Evolutionary conservation across 2,888 invertebrate species (phyloP), one percentile per base, ranked within the genome.

Genomic region (Alcis repandata): DNA sequence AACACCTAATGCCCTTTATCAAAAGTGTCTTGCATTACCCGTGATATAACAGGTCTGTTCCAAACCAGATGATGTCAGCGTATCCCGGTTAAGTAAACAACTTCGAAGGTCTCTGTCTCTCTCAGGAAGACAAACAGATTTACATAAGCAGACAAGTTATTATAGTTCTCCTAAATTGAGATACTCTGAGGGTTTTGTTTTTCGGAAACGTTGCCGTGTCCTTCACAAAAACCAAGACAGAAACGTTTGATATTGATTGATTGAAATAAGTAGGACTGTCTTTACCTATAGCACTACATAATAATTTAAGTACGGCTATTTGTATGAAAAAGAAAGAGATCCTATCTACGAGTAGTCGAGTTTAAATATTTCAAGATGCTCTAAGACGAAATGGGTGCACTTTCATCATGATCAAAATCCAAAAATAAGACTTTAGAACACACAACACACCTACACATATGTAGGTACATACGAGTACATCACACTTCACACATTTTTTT

Each of bases 101-200:
- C 17, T 20, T 46, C 10, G 45, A 59, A 63, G 53, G 63, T 36
- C 59, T 7, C 43, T 46, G 48, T 56, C 53, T n/a, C 11, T 48
- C 53, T 46, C 51, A 17, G 45, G 38, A 59, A 63, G 51, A 58
- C 46, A 62, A 59, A 63, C 58, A 63, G 20, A 54, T 63, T 63
- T 63, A 41, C 59, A 54, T 53, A 63, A 62, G 41, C 22, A 15
- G 19, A 57, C 13, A 52, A 51, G 43, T 51, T 51, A 52, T 57
- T 15, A 57, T 57, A 57, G 51, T 38, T 63, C 32, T 32, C 20
- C 36, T 33, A 33, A 56, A 40, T 62, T 33, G 41, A 56, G 41
- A 49, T 56, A 49, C 54, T 56, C 56, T 33, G 19, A 17, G 40
- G 41, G 36, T 62, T 60, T 51, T 52, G 51, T 43, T 46, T 7